Percentiles rank a stretch among this genome's conserved stretches.
These are phyloP conservation scores for Heliconius aoede DNA, from an alignment of 2,888 invertebrate genomes.

Conservation along the genomic window DNA sequence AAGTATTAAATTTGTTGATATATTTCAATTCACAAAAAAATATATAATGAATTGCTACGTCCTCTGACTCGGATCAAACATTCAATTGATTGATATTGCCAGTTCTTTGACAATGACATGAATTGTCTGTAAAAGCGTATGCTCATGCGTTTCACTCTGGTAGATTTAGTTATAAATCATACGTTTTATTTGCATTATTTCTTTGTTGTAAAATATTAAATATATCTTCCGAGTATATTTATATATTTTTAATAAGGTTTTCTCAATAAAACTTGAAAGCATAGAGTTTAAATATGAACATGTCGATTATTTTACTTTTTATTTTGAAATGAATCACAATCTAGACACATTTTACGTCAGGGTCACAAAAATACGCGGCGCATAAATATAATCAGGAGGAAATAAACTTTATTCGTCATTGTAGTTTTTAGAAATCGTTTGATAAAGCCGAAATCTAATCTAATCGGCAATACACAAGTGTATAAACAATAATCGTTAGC, in stretches of 20 bases:
- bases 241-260: neutral
- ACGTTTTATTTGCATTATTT: neutral
- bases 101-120: conserved; percentile 16
- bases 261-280: neutral
- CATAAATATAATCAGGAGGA: neutral
- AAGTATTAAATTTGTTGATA: neutral
- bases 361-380: neutral
- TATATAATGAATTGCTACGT: neutral
- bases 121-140: neutral
- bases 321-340: neutral
- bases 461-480: neutral
- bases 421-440: conserved; percentile 7
- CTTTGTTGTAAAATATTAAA: neutral
- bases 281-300: neutral
- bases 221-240: too few species aligned
- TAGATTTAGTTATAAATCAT: neutral
- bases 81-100: conserved; percentile 6
- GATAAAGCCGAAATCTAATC: conserved; percentile 37
- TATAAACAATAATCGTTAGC: neutral
- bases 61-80: neutral
- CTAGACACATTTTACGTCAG: neutral
- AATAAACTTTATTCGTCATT: neutral
- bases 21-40: neutral
- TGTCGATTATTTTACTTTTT: neutral
- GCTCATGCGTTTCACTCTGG: neutral